Conservation (phyloP, 2,888 invertebrate genomes). For the Drosophila borealis region DNA sequence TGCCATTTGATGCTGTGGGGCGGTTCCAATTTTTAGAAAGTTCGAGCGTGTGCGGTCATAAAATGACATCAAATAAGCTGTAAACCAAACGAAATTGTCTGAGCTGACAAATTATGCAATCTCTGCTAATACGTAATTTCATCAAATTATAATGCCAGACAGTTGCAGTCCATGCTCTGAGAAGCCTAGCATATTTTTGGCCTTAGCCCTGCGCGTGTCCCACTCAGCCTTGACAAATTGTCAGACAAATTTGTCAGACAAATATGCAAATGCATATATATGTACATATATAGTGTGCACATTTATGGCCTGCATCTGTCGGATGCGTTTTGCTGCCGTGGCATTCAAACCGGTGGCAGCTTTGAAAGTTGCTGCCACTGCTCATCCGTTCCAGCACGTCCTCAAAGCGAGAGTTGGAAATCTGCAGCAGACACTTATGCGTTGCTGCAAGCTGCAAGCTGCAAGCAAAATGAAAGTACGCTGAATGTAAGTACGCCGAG, state of each 20-base stretch:
- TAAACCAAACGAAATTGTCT: conserved; percentile 56
- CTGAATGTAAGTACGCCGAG: conserved; percentile 8
- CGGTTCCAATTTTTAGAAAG: conserved; percentile 57
- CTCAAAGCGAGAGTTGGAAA: conserved; percentile 60
- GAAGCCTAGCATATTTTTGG: conserved; percentile 25
- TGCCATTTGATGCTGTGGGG: conserved; percentile 38
- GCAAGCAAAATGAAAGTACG: conserved; percentile 67
- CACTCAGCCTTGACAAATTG: no score
- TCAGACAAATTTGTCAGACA: conserved; percentile 6
- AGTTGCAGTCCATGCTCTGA: conserved; percentile 47
- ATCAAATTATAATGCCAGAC: conserved; percentile 45
- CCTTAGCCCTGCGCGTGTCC: not conserved
- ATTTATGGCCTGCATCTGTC: conserved; percentile 45
- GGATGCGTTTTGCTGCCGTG: conserved; percentile 25
- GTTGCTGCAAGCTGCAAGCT: conserved; percentile 21
- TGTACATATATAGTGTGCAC: no score
- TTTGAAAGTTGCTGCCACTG: conserved; percentile 53
- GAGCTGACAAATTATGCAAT: conserved; percentile 62
- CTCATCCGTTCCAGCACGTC: conserved; percentile 21
- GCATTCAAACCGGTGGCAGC: conserved; percentile 19
- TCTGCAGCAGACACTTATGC: conserved; percentile 44
- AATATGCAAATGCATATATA: conserved; percentile 14
- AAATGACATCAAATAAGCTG: conserved; percentile 55
- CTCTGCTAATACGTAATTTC: conserved; percentile 26
- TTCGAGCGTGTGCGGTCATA: conserved; percentile 52